Conservation (phyloP, 2,113 vertebrate genomes). For the Diphyllodes magnificus region DNA sequence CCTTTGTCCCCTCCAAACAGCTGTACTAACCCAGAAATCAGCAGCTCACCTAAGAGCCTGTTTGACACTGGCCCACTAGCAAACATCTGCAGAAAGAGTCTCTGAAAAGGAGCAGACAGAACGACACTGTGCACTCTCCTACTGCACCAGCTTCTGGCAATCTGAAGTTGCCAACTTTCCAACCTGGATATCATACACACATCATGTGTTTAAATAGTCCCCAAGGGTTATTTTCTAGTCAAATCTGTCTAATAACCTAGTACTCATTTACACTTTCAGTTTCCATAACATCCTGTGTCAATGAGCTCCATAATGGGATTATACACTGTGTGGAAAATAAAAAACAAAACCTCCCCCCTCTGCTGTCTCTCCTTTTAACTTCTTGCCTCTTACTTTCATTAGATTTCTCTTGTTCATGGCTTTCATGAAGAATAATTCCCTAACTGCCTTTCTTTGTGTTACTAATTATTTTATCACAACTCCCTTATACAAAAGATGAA, state of each 20-base stretch:
- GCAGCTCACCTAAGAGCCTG: not conserved
- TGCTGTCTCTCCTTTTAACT: not conserved
- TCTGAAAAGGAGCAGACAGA: not conserved
- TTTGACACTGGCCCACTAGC: not conserved
- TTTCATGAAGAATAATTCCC: not conserved
- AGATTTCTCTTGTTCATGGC: not conserved
- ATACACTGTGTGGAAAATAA: not conserved
- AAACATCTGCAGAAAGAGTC: not conserved
- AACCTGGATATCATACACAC: not conserved
- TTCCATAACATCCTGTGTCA: not conserved
- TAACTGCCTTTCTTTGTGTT: not conserved
- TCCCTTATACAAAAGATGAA: not conserved
- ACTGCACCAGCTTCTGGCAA: not conserved
- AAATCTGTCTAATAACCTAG: not conserved
- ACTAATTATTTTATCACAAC: not conserved
- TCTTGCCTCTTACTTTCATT: not conserved
- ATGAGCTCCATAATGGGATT: not conserved
- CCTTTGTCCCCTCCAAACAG: not conserved
- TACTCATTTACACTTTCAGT: not conserved
- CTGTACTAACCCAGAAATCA: not conserved
- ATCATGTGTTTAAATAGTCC: not conserved
- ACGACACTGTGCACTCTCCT: not conserved
- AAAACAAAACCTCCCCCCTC: not conserved
- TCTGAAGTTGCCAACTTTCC: not conserved
- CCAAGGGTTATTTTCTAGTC: not conserved